Base-by-base conservation (phyloP, 2,113 vertebrate species). In the Polypterus senegalus region DNA sequence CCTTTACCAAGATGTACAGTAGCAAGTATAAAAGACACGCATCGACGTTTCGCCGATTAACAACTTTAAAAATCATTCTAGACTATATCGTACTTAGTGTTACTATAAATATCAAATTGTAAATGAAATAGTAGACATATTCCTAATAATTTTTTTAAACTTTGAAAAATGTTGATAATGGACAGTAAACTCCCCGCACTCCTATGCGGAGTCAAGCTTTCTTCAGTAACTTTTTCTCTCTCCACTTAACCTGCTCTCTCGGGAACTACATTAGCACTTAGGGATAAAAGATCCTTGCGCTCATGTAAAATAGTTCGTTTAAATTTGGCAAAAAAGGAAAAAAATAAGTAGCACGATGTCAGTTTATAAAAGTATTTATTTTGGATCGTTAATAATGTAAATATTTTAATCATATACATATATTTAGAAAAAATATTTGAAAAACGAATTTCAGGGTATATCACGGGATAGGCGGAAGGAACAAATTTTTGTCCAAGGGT, bases 151-250 rank as follows among this genome's bases (percentile, higher is more conserved):
- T 27, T 27, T 27, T 27, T 27, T 54, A 61, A 7, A 9, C 57
- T 61, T 59, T 65, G 54, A 4, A 52, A 53, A 57, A 64, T 4
- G 3, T 51, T 45, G 56, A 45, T 66, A 55, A 54, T 44, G 9
- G 63, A 67, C 61, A 64, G 59, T 67, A 66, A 47, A 66, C 70
- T 65, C 61, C 68, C 63, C 71, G 63, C 72, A 71, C 63, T 79
- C 72, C 73, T 47, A 61, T 10, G 46, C 52, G 74, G 66, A 78
- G 75, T 83, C 76, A 70, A 70, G 1, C 66, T 75, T 76, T 70
- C 74, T 77, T 80, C 73, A 86, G 78, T 72, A 75, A 79, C 77
- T 76, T 77, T 67, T 74, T 68, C 80, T 77, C 64, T 69, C 67
- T 70, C 74, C 62, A 74, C 77, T 77, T 74, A 78, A 82, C 80